Evolutionary conservation across 2,113 vertebrate genomes (phyloP), one percentile per base, ranked within the genome.

Genomic region (Furnarius figulus): DNA sequence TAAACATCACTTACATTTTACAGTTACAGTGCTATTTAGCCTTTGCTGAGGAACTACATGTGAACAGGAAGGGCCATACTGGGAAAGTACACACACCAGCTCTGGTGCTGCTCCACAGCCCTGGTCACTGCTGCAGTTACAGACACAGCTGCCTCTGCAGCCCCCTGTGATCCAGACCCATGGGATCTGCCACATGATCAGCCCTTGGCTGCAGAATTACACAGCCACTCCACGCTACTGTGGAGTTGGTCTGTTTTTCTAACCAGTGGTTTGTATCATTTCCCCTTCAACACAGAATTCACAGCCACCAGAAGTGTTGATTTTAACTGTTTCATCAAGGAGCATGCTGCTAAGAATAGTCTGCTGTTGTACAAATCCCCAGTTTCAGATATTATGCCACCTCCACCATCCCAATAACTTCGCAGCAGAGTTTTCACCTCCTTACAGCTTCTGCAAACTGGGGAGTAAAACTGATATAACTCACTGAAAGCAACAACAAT

Each of bases 211-310:
- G 40, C 76, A 77, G n/a, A 90, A 37, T 46, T 4, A 18, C 3
- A 0, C 63, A 70, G 63, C 24, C 77, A 24, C 65, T 30, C 72
- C 40, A 28, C 1, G 1, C 46, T 42, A 1, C 72, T 1, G 39
- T 3, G 40, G 44, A 17, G 28, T 22, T 8, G 2, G 22, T 61
- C n/a, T 68, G 74, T 39, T 52, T n/a, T 75, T 17, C 71, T 13
- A 61, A 46, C 37, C 67, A 82, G 44, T 2, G 8, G 35, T 15
- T 37, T 52, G 14, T 23, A 28, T 18, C 4, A 1, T 37, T 79
- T 73, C 49, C 52, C 40, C 90, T 30, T 49, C 13, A 52, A 65
- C 14, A 15, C 14, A 22, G 49, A 46, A 58, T 16, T 53, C 63
- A 16, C 66, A 52, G 85, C 56, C 46, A 66, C 37, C 50, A 74